Evolutionary conservation across 2,888 invertebrate species (phyloP), one percentile per base, ranked within the genome.

Genomic region (Camponotus fellah): DNA sequence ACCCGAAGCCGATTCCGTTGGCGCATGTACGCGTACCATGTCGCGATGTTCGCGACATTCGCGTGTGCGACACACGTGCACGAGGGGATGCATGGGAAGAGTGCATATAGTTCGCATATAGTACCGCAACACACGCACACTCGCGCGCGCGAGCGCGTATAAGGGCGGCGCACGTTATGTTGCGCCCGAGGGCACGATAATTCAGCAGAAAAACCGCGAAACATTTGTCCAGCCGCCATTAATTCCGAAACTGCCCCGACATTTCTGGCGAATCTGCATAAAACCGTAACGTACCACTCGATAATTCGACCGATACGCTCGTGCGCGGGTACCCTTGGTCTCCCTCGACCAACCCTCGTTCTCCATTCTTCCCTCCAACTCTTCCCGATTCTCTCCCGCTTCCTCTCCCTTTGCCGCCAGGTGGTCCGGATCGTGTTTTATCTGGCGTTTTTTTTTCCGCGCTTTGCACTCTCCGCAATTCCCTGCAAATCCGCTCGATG

Each of bases 191-290:
- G 90, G 87, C 84, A 90, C 89, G 88, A 90, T 90, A 90, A 90
- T 90, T 90, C 89, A 90, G 85, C 86, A 91, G 89, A 91, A 92
- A 92, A 92, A 90, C 90, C 89, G 86, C 90, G 88, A 88, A 88
- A 91, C 92, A 89, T 92, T 92, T 89, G 89, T 90, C 87, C 89
- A 82, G 64, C 81, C 77, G 80, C 87, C 92, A 91, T 92, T 92
- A 91, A 91, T 91, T 91, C 86, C 86, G 86, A 82, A 86, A 88
- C 85, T 82, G 89, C 82, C 85, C 26, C 81, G 68, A 64, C 79
- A 81, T 86, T 90, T 88, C 90, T 77, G 84, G 85, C 80, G 86
- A 89, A 92, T 91, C 89, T 91, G 89, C 91, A 91, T 91, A 90
- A 90, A 89, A 91, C 89, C 89, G 87, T 87, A 90, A 90, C 88